A percentile compares a stretch with the other conserved stretches of the same genome.
Evolutionary conservation across 2,888 invertebrate genomes (phyloP).

Genomic region (Orthonychiurus folsomi): DNA sequence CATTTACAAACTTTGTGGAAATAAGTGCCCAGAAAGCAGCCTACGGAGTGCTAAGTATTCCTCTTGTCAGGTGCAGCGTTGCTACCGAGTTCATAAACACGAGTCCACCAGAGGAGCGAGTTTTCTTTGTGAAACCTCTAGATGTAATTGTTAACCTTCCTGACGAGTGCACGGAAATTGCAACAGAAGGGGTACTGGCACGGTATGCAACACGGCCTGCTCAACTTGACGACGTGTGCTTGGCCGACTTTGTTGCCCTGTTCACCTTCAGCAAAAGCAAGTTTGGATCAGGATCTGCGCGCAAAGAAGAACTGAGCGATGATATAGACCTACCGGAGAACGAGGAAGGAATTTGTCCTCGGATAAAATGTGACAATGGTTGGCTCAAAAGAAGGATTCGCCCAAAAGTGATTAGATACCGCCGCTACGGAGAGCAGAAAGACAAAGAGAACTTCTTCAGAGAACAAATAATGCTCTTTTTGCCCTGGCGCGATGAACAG

Average conservation of each 20-base stretch:
- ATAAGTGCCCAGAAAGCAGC: constrained; percentile 41
- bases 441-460: constrained; percentile 40
- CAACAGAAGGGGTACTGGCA: constrained; percentile 34
- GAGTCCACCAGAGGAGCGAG: constrained; percentile 14
- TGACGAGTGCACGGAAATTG: constrained; percentile 20
- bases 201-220: constrained; percentile 40
- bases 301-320: constrained; percentile 4
- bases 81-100: constrained; percentile 23
- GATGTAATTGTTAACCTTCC: constrained; percentile 17
- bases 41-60: constrained; percentile 29
- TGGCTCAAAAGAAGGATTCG: constrained; percentile 10
- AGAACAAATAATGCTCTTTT: constrained; percentile 40
- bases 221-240: constrained; percentile 40
- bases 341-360: neutral
- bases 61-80: constrained; percentile 16
- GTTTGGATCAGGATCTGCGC: neutral
- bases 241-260: constrained; percentile 40
- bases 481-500: constrained; percentile 41
- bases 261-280: constrained; percentile 21
- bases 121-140: constrained; percentile 16
- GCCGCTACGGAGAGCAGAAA: constrained; percentile 19
- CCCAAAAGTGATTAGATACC: constrained; percentile 25
- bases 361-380: constrained; percentile 2
- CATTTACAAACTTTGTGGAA: constrained; percentile 26
- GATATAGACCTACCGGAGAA: neutral